Evolutionary conservation across 2,888 invertebrate genomes (phyloP).

Genomic region (Lamellibrachia columna): DNA sequence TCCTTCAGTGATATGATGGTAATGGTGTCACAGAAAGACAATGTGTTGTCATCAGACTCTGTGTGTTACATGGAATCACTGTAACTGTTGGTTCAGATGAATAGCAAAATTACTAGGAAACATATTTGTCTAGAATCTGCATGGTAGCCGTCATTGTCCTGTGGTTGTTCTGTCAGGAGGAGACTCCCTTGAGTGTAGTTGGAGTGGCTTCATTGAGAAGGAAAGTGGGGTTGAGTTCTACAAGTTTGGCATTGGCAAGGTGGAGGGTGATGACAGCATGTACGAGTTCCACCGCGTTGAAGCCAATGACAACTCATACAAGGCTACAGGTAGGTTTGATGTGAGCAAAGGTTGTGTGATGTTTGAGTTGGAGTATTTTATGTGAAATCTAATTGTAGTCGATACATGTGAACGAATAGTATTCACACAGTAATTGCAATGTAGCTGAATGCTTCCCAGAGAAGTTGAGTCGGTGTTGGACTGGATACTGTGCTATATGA

Average conservation of each 20-base stretch:
- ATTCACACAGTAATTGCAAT: too few species aligned
- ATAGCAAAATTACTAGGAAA: neutral
- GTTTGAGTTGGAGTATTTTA: neutral
- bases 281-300: neutral
- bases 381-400: neutral
- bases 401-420: too few species aligned
- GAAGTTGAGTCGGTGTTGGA: too few species aligned
- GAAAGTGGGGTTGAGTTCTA: constrained; percentile 27
- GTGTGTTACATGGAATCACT: neutral
- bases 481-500: too few species aligned
- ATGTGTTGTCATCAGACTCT: neutral
- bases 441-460: too few species aligned
- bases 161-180: neutral
- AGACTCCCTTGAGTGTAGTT: neutral
- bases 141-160: too few species aligned
- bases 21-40: neutral
- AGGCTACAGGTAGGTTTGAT: constrained; percentile 4
- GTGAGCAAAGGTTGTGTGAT: neutral
- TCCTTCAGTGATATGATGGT: neutral
- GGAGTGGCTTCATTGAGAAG: constrained; percentile 21
- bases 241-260: constrained; percentile 22
- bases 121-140: neutral
- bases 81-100: neutral
- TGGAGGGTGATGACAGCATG: constrained; percentile 13
- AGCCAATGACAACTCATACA: neutral